phyloP scores from a whole-genome alignment of 2,797 vertebrate genomes.

The Crocodylus rhombifer region DNA sequence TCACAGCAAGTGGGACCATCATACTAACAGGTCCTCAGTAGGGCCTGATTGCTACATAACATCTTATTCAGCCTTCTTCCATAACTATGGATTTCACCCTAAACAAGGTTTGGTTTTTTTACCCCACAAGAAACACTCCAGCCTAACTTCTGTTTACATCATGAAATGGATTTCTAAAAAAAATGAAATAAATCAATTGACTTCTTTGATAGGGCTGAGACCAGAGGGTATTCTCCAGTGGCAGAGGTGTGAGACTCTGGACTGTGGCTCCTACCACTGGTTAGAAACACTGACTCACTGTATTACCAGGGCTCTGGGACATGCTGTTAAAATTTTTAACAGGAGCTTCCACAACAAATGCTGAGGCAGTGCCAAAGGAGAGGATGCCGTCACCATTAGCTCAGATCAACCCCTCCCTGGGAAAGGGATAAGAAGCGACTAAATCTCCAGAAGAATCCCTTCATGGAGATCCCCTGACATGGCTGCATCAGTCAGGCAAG shows the following conservation, averaged over 20 bases:
- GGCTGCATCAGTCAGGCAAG: no score
- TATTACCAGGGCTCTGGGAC: constrained; percentile 30
- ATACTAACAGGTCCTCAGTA: constrained; percentile 4
- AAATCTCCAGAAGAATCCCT: no score
- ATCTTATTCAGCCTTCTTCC: not conserved
- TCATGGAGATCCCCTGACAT: no score
- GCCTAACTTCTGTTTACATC: not conserved
- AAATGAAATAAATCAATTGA: not conserved
- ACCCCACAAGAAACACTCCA: constrained; percentile 18
- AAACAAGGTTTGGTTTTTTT: constrained; percentile 9
- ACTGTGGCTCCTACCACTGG: constrained; percentile 5
- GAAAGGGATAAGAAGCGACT: no score
- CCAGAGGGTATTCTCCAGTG: not conserved
- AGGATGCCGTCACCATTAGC: not conserved
- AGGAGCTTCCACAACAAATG: constrained; percentile 26
- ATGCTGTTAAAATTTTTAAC: constrained; percentile 60
- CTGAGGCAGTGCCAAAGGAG: no score
- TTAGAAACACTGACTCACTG: constrained; percentile 64
- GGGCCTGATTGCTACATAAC: not conserved
- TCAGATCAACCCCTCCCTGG: no score
- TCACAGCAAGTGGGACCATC: constrained; percentile 55
- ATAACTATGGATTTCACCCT: constrained; percentile 13
- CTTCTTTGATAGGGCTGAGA: constrained; percentile 11
- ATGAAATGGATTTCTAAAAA: constrained; percentile 39
- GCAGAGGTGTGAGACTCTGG: constrained; percentile 36